Percentiles rank a stretch among this genome's conserved stretches.
These are phyloP conservation scores for Riparia riparia DNA, from an alignment of 2,113 vertebrate genomes.

Conservation along the genomic window DNA sequence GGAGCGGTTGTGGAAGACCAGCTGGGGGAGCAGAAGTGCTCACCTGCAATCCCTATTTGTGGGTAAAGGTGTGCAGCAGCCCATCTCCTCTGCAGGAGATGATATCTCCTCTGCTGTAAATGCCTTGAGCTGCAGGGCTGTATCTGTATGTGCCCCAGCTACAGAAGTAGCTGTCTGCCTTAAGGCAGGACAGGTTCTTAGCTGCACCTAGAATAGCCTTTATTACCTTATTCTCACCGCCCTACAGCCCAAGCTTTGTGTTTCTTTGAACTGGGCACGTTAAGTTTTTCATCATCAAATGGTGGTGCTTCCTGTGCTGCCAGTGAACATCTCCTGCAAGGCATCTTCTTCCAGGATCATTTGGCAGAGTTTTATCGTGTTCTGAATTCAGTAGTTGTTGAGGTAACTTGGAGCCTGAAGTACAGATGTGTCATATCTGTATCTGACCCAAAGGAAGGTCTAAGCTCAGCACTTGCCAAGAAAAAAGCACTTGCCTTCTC, in stretches of 20 bases:
- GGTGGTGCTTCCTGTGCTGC: accelerated
- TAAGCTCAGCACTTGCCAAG: neutral
- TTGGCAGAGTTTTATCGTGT: neutral
- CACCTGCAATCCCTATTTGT: neutral
- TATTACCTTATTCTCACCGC: neutral
- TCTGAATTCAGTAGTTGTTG: neutral
- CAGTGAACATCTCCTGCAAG: neutral
- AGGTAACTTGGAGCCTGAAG: neutral
- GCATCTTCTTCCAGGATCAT: neutral
- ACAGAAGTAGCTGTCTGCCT: accelerated
- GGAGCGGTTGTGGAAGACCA: neutral
- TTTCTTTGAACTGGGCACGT: accelerated
- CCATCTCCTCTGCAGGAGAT: neutral
- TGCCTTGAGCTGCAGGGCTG: neutral
- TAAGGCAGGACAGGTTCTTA: neutral
- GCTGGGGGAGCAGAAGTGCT: neutral
- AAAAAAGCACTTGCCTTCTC: neutral
- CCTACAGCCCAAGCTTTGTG: neutral
- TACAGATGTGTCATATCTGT: accelerated
- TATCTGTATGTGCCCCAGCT: neutral
- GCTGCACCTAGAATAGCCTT: neutral
- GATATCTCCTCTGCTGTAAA: neutral
- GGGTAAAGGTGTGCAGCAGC: neutral
- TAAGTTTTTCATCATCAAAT: neutral
- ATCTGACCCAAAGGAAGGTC: neutral